Conservation (phyloP, 2,888 invertebrate species). For the Ornithoptera alexandrae region DNA sequence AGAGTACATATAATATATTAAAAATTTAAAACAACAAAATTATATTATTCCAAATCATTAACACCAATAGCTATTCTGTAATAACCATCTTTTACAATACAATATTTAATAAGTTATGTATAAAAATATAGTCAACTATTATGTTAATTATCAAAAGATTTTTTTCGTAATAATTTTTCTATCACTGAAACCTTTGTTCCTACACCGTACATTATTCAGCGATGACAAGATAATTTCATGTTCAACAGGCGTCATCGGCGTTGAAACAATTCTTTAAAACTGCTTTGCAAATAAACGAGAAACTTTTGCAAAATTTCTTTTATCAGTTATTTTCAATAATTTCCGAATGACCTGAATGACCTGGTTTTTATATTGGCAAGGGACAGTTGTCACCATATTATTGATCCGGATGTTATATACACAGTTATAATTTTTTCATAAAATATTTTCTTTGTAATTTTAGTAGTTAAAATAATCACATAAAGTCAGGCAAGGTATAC, state of each 20-base stretch:
- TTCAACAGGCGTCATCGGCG: constrained; percentile 25
- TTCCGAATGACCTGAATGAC: not conserved
- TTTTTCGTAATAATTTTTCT: too few species aligned
- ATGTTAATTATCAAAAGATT: too few species aligned
- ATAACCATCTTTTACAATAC: too few species aligned
- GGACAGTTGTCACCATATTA: not conserved
- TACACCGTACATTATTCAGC: not conserved
- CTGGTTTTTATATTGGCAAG: not conserved
- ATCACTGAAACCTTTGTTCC: not conserved
- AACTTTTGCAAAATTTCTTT: not conserved
- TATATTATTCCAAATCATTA: too few species aligned
- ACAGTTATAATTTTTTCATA: not conserved
- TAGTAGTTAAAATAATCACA: not conserved
- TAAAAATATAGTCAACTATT: too few species aligned
- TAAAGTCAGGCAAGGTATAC: constrained; percentile 12
- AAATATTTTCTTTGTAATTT: not conserved
- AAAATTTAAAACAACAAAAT: too few species aligned
- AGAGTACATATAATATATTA: too few species aligned
- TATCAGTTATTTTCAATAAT: not conserved
- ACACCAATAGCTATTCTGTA: too few species aligned
- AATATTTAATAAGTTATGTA: too few species aligned
- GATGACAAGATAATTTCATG: not conserved
- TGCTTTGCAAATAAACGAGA: not conserved
- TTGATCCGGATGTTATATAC: not conserved
- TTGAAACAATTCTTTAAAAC: constrained; percentile 2